Conservation (phyloP, 2,113 vertebrate species). For the Chitala chitala region DNA sequence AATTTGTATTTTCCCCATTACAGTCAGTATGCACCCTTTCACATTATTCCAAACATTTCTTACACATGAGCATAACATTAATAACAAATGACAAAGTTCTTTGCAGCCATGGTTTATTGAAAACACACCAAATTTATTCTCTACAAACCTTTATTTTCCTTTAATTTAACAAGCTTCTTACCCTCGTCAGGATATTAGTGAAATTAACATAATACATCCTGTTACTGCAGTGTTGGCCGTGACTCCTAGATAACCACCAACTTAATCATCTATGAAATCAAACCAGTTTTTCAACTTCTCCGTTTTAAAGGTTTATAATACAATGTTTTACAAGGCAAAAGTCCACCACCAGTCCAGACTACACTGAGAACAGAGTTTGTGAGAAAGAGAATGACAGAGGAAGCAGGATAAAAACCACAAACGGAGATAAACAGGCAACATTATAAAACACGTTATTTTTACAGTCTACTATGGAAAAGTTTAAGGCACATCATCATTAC, state of each 20-base stretch:
- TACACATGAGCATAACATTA: neutral
- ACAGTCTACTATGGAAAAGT: constrained; percentile 86
- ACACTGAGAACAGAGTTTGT: constrained; percentile 48
- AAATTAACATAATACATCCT: constrained; percentile 87
- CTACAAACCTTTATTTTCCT: constrained; percentile 83
- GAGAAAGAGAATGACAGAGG: neutral
- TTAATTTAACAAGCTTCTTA: constrained; percentile 80
- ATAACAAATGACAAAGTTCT: constrained; percentile 25
- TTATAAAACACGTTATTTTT: constrained; percentile 75
- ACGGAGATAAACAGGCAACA: constrained; percentile 44
- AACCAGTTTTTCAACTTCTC: constrained; percentile 58
- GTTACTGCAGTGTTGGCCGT: constrained; percentile 71
- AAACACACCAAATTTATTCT: constrained; percentile 92
- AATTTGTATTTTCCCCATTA: neutral
- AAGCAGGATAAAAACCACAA: neutral
- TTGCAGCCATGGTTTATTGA: constrained; percentile 93
- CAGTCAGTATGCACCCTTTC: neutral
- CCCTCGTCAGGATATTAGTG: constrained; percentile 81
- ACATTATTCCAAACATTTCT: neutral
- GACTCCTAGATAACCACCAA: constrained; percentile 73
- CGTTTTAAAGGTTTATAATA: constrained; percentile 78
- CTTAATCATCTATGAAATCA: constrained; percentile 66
- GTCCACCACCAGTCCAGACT: constrained; percentile 75
- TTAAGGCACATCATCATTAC: constrained; percentile 97
- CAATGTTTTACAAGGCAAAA: constrained; percentile 84